These are phyloP conservation scores for Sorex maritimensis DNA, from an alignment of 2,797 vertebrate genomes.

Conservation along the genomic window DNA sequence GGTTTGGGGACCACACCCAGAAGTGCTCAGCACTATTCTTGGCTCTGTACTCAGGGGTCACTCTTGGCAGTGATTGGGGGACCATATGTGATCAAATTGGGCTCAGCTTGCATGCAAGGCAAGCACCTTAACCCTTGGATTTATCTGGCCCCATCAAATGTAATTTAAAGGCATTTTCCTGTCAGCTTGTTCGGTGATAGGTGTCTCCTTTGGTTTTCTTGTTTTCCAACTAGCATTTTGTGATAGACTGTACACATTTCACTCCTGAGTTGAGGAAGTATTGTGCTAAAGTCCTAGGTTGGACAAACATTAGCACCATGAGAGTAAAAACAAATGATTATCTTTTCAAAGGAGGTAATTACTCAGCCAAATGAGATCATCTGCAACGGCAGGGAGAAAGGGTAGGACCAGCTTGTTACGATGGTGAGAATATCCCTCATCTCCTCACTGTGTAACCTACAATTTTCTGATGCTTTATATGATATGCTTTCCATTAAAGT, in stretches of 20 bases:
- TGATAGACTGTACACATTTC: neutral
- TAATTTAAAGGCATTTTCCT: neutral
- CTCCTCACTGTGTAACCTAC: conserved; percentile 68
- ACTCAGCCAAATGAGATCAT: conserved; percentile 50
- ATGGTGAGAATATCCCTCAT: neutral
- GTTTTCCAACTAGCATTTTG: conserved; percentile 1
- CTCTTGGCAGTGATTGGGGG: too few relatives aligned
- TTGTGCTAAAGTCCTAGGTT: conserved; percentile 53
- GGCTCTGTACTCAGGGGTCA: too few relatives aligned
- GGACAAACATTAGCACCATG: conserved; percentile 59
- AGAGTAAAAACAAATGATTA: conserved; percentile 58
- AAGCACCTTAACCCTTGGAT: too few relatives aligned
- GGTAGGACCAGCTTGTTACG: conserved; percentile 28
- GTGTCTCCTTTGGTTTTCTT: neutral
- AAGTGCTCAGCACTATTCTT: too few relatives aligned
- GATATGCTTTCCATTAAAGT: conserved; percentile 66
- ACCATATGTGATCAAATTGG: too few relatives aligned
- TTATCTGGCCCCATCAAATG: too few relatives aligned
- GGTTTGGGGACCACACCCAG: too few relatives aligned
- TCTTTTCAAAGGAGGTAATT: conserved; percentile 66
- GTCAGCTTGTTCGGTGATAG: neutral
- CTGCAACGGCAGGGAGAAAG: neutral
- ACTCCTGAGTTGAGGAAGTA: conserved; percentile 29
- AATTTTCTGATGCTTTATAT: conserved; percentile 81
- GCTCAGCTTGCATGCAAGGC: too few relatives aligned